Percentiles rank a stretch among this genome's conserved stretches.
Conservation (phyloP, 2,113 vertebrate genomes). For the Ranitomeya imitator region DNA sequence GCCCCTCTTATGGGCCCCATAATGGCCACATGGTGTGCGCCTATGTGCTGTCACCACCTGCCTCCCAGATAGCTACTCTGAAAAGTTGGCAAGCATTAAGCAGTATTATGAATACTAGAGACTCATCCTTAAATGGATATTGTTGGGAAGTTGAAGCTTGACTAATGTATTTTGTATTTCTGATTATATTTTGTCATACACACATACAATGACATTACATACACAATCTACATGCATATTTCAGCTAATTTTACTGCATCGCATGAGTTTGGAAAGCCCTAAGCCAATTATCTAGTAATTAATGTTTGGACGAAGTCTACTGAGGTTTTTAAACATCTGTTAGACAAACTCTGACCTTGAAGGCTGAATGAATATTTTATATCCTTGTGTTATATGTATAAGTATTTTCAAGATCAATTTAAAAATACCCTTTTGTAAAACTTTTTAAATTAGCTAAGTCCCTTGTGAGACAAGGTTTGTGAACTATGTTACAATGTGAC, state of each 20-base stretch:
- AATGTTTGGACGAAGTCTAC: background rate
- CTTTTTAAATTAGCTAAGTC: background rate
- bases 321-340: background rate
- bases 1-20: no score
- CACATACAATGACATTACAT: background rate
- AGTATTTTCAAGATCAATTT: background rate
- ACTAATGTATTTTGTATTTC: background rate
- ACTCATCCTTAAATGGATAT: no score
- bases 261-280: background rate
- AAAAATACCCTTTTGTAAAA: background rate
- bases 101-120: no score
- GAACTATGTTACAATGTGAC: background rate
- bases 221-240: background rate
- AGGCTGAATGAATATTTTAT: background rate
- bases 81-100: no score
- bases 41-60: no score
- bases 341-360: background rate
- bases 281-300: background rate
- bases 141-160: no score
- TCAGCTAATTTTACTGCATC: background rate
- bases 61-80: no score
- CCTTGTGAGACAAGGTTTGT: background rate
- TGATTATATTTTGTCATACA: background rate
- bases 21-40: no score
- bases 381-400: background rate